These are phyloP conservation scores for Keiferia lycopersicella DNA, from an alignment of 2,888 invertebrate genomes.

Conservation along the genomic window DNA sequence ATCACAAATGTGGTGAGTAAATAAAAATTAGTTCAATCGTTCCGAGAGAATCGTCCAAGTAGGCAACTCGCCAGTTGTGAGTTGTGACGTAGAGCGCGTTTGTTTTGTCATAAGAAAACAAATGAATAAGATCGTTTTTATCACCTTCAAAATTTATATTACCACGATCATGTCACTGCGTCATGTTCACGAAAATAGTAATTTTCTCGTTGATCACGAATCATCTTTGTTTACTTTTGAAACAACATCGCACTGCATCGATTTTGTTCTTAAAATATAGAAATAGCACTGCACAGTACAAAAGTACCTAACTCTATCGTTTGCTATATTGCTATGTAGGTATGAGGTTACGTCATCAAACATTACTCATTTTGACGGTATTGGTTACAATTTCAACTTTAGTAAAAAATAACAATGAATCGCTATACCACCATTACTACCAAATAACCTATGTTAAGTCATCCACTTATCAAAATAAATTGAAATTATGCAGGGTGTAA, in stretches of 20 bases:
- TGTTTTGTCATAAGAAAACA: slow-evolving; percentile 19
- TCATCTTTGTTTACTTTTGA: slow-evolving; percentile 5
- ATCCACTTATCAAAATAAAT: background rate
- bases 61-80: slow-evolving; percentile 24
- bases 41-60: slow-evolving; percentile 20
- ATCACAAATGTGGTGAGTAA: background rate
- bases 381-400: background rate
- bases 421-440: background rate
- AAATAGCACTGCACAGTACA: background rate
- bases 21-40: background rate
- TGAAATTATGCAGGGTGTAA: too few relatives aligned
- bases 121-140: background rate
- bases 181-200: background rate
- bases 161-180: background rate
- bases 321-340: background rate
- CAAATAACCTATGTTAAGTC: background rate
- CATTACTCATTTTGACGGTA: background rate
- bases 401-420: background rate
- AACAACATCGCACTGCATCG: background rate
- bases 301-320: background rate
- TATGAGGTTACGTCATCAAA: background rate
- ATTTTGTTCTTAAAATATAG: background rate
- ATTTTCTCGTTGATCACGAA: background rate
- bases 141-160: background rate
- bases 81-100: slow-evolving; percentile 16